Percentiles rank a stretch among this genome's conserved stretches.
Conservation (phyloP, 1,140 invertebrate genomes). For the Parapsyche elsis region DNA sequence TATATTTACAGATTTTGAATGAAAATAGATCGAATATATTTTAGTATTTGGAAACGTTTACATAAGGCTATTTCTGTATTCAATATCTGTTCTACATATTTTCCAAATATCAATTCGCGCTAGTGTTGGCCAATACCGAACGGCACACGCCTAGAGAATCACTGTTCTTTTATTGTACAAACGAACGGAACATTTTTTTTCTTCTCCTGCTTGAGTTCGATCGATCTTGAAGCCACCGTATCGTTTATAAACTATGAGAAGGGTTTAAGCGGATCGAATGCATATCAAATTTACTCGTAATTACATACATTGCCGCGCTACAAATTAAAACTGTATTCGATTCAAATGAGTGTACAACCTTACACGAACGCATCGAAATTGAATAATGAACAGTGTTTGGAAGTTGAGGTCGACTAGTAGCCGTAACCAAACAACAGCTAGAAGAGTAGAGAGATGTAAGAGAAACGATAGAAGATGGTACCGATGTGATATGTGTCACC, state of each 20-base stretch:
- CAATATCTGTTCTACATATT: constrained; percentile 28
- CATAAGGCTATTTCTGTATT: constrained; percentile 19
- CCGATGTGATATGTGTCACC: constrained; percentile 41
- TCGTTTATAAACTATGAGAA: too few relatives aligned
- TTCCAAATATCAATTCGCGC: constrained; percentile 3
- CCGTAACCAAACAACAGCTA: not conserved
- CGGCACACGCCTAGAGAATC: too few relatives aligned
- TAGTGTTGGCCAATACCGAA: not conserved
- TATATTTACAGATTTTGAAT: not conserved
- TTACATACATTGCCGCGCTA: too few relatives aligned
- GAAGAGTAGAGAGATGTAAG: not conserved
- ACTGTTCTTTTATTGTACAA: too few relatives aligned
- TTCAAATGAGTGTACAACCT: not conserved
- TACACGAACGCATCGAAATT: not conserved
- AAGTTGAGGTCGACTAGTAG: not conserved
- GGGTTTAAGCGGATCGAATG: too few relatives aligned
- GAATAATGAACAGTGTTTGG: not conserved
- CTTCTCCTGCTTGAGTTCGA: too few relatives aligned
- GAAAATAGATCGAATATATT: constrained; percentile 33
- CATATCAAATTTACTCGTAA: too few relatives aligned
- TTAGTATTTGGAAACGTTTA: constrained; percentile 33
- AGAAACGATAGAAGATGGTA: constrained; percentile 2
- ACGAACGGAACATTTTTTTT: too few relatives aligned
- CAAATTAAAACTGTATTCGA: too few relatives aligned
- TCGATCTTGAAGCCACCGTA: too few relatives aligned